Base-by-base conservation (phyloP, 1,140 invertebrate genomes). In the Drosophila baimaii region DNA sequence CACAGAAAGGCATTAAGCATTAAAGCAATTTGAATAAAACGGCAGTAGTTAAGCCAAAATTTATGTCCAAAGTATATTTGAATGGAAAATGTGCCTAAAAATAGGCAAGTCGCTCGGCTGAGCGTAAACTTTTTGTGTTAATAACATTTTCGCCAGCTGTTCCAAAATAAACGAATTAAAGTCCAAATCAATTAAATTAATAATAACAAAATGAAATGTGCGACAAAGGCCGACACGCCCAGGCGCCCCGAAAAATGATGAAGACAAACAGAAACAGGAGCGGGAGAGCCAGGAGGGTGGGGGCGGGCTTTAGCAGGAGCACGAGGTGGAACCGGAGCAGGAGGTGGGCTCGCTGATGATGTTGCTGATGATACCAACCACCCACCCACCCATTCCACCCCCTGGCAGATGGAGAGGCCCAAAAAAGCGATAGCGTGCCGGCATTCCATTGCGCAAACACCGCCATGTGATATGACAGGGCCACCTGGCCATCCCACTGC, bases 131-230 rank as follows among this genome's bases (percentile, higher is more conserved):
- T 74, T 54, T 55, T 81, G 56, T 56, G 52, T 71, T 72, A 71
- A 71, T 77, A 61, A 59, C 68, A 70, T 76, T 76, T 69, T 61
- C 51, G 62, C 82, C 82, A 88, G 82, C 83, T 88, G 82, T 69
- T 82, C 57, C 19, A 39, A 71, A 86, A 85, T 79, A 65, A 72
- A 76, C 69, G 79, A 73, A 82, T 85, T 82, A 61, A 61, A 73
- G 62, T 61, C 55, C 46, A 79, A 88, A 85, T 85, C 83, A 85
- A 85, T 85, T 85, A 88, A 82, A 82, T 82, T 85, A 82, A 88
- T 82, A 85, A 88, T 88, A 88, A 72, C 65, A 66, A 59, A 54
- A 88, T 76, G 54, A 71, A 68, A 78, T 61, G 47, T 31, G 56
- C 65, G 72, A 77, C 51, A 56, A 49, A 54, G 44, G 57, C 63